A percentile compares a stretch with the other conserved stretches of the same genome.
Evolutionary conservation across 92 coral and sea anemone species (phyloP).

Genomic region (Phenganax marumi): DNA sequence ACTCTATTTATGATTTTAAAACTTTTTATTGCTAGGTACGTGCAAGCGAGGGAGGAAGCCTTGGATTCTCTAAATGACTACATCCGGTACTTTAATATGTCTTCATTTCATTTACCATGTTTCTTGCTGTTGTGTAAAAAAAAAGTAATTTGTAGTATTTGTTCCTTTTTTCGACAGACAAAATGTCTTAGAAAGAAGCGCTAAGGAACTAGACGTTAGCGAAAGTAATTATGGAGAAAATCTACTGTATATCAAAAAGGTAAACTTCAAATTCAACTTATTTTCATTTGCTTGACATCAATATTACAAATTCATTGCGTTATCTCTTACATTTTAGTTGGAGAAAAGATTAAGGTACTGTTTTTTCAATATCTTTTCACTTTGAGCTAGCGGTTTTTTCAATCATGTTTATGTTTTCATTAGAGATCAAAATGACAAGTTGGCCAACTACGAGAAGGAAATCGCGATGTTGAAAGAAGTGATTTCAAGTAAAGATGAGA

Average conservation of each 20-base stretch:
- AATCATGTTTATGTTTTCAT: background rate
- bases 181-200: background rate
- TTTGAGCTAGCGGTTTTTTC: background rate
- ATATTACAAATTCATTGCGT: background rate
- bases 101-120: background rate
- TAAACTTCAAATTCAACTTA: background rate
- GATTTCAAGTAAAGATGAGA: conserved; percentile 91
- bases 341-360: conserved; percentile 18
- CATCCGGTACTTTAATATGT: conserved; percentile 3
- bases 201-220: background rate
- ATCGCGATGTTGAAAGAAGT: conserved; percentile 92
- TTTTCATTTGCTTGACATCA: background rate
- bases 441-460: conserved; percentile 64
- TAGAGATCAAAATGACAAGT: conserved; percentile 69
- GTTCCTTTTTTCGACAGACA: conserved; percentile 1
- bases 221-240: background rate
- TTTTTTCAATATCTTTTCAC: background rate
- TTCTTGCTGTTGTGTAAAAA: background rate
- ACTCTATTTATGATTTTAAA: background rate
- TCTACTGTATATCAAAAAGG: conserved; percentile 11
- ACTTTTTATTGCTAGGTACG: background rate
- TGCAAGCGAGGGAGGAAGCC: conserved; percentile 10
- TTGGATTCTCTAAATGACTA: conserved; percentile 1
- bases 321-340: conserved; percentile 8
- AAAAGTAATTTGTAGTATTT: background rate